phyloP scores from a whole-genome alignment of 2,888 invertebrate species.

The Aethes cnicana region DNA sequence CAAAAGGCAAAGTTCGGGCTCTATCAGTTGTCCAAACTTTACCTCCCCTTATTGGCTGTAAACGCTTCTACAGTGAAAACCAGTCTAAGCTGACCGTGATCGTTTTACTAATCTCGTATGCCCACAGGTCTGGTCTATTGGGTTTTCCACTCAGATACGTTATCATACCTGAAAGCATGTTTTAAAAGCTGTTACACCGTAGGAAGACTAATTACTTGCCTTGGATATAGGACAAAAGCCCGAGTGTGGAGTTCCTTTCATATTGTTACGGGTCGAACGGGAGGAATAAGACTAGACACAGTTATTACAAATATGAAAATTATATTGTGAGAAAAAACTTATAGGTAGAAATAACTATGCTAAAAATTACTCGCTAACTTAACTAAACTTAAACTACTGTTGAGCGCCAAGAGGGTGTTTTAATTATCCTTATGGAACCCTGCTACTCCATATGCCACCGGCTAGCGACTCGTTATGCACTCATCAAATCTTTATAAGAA shows the following conservation, averaged over 20 bases:
- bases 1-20: constrained; percentile 42
- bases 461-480: no score
- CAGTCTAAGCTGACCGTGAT: constrained; percentile 14
- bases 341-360: no score
- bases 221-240: constrained; percentile 1
- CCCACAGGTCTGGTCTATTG: constrained; percentile 4
- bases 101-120: neutral
- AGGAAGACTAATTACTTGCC: constrained; percentile 26
- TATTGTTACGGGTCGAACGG: no score
- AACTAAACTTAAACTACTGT: no score
- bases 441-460: no score
- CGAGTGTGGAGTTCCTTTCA: neutral
- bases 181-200: constrained; percentile 28
- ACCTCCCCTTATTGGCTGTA: constrained; percentile 31
- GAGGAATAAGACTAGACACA: no score
- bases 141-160: constrained; percentile 5
- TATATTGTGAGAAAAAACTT: no score
- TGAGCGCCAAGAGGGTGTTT: no score
- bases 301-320: no score
- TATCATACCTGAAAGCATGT: constrained; percentile 25
- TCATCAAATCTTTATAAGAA: no score
- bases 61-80: constrained; percentile 11
- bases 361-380: no score
- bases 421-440: no score
- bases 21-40: constrained; percentile 47